A percentile compares a stretch with the other conserved stretches of the same genome.
These are phyloP conservation scores for Stigmatopora nigra DNA, from an alignment of 2,113 vertebrate genomes.

Conservation along the genomic window DNA sequence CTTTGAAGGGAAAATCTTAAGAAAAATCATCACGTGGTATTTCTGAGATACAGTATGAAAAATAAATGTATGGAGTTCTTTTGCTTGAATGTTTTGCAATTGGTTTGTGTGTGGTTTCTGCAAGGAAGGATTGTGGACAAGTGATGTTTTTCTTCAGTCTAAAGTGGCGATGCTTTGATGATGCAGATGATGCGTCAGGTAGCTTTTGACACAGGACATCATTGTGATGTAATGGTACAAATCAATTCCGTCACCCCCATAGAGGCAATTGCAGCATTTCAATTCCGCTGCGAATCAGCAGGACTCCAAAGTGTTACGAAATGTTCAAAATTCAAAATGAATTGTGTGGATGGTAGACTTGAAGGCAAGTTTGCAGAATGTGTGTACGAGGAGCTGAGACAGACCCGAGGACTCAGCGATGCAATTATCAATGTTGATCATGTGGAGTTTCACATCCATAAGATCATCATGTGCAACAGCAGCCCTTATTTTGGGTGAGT, in stretches of 20 bases:
- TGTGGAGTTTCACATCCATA: conserved; percentile 21
- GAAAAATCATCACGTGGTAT: too few species aligned
- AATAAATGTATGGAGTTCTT: neutral
- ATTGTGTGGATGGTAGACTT: conserved; percentile 6
- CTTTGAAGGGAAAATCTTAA: too few species aligned
- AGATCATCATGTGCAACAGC: conserved; percentile 33
- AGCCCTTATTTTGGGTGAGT: conserved; percentile 35
- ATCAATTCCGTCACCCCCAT: neutral
- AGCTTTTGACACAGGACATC: conserved; percentile 5
- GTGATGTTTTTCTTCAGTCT: conserved; percentile 6
- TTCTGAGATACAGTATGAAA: too few species aligned
- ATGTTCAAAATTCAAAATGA: conserved; percentile 11
- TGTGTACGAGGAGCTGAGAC: conserved; percentile 17
- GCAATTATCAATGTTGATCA: conserved; percentile 14
- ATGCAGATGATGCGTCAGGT: neutral
- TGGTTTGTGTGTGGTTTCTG: neutral
- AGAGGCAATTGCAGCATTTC: neutral
- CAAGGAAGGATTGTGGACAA: neutral
- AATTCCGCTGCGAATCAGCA: neutral
- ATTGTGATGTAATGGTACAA: conserved; percentile 1
- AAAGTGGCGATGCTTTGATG: neutral
- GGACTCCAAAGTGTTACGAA: neutral
- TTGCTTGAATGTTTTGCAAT: neutral
- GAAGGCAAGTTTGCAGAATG: conserved; percentile 1
- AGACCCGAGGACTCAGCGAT: conserved; percentile 17